phyloP scores from a whole-genome alignment of 2,113 vertebrate species.

The Tichodroma muraria region DNA sequence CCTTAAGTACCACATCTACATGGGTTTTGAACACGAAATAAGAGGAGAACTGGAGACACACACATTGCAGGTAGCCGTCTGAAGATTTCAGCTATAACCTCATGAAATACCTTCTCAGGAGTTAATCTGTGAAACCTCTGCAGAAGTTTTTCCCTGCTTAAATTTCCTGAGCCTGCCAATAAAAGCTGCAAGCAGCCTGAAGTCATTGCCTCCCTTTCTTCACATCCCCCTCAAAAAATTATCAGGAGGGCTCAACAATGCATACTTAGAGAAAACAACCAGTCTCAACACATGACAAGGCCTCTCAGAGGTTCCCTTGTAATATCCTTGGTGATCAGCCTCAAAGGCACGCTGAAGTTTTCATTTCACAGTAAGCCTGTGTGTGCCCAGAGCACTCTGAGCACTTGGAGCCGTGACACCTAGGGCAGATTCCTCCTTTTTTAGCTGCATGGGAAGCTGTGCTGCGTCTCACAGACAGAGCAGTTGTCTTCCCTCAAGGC shows the following conservation, averaged over 20 bases:
- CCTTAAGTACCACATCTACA: not conserved
- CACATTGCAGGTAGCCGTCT: not conserved
- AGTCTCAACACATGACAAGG: not conserved
- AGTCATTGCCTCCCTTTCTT: not conserved
- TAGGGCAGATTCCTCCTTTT: not conserved
- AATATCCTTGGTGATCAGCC: slow-evolving; percentile 21
- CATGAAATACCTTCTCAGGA: not conserved
- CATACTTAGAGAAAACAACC: not conserved
- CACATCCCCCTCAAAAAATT: not conserved
- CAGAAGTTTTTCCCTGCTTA: not conserved
- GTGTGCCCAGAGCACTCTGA: not conserved
- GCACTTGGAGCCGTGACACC: not conserved
- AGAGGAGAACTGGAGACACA: not conserved
- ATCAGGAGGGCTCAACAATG: not conserved
- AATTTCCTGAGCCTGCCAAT: not conserved
- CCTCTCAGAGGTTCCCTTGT: not conserved
- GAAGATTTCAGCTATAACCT: not conserved
- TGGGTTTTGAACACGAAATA: not conserved
- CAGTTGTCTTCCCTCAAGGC: not conserved
- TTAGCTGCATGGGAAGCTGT: not conserved
- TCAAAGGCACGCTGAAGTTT: not conserved
- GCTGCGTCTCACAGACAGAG: not conserved
- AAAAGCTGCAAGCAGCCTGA: not conserved
- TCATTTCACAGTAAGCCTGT: not conserved
- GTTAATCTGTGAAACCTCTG: not conserved